phyloP scores from a whole-genome alignment of 1,140 invertebrate species.

The Oryctes rhinoceros region DNA sequence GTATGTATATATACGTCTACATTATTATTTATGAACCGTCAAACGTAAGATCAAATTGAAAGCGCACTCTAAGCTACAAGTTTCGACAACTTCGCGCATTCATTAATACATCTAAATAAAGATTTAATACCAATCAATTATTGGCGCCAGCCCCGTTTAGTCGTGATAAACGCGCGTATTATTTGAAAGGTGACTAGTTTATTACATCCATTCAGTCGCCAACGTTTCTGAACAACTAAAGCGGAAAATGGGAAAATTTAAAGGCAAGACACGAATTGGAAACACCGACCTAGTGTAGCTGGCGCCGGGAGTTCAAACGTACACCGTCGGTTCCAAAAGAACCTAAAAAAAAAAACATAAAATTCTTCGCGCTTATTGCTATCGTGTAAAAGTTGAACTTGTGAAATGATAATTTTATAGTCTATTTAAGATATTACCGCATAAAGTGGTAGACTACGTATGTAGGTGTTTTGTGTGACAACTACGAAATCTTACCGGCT shows the following conservation, averaged over 20 bases:
- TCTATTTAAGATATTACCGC: slow-evolving; percentile 10
- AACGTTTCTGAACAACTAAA: background rate
- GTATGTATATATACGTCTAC: background rate
- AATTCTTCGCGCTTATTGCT: background rate
- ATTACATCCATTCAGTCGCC: background rate
- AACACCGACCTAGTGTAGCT: background rate
- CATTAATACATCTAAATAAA: slow-evolving; percentile 12
- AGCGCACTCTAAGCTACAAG: background rate
- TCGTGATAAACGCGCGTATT: background rate
- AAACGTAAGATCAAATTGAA: background rate
- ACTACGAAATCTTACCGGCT: background rate
- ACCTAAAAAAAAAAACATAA: background rate
- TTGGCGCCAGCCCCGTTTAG: background rate
- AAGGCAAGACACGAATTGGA: background rate
- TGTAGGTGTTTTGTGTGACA: background rate
- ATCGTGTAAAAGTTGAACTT: background rate
- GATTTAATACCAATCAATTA: slow-evolving; percentile 11
- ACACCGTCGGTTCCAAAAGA: background rate
- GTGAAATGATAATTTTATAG: slow-evolving; percentile 23
- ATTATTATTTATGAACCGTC: background rate
- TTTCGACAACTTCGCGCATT: background rate
- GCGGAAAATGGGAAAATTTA: slow-evolving; percentile 13
- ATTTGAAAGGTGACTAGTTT: slow-evolving; percentile 11
- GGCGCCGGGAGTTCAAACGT: slow-evolving; percentile 11
- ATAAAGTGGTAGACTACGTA: slow-evolving; percentile 2